phyloP scores from a whole-genome alignment of 2,888 invertebrate genomes.

The Aspidiotus destructor region DNA sequence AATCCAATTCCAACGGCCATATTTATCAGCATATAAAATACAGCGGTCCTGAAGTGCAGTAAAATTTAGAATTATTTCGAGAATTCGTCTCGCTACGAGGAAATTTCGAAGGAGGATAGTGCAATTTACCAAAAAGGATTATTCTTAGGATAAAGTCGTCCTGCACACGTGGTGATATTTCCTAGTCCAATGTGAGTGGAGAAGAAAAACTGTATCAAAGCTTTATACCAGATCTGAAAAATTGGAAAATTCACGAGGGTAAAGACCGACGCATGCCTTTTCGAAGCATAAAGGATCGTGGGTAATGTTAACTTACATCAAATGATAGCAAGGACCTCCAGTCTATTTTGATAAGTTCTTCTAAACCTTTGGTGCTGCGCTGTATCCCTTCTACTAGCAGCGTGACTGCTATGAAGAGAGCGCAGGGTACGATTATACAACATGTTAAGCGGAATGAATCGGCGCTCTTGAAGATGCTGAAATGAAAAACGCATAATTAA shows the following conservation, averaged over 20 bases:
- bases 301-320: conserved; percentile 39
- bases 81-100: neutral
- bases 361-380: conserved; percentile 39
- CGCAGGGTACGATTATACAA: conserved; percentile 42
- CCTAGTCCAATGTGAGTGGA: conserved; percentile 57
- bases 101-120: neutral
- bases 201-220: conserved; percentile 53
- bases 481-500: conserved; percentile 31
- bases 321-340: conserved; percentile 42
- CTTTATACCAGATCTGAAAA: conserved; percentile 53
- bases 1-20: conserved; percentile 51
- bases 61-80: too few species aligned
- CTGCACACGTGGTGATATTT: conserved; percentile 54
- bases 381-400: conserved; percentile 41
- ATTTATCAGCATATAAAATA: conserved; percentile 49
- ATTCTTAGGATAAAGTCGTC: conserved; percentile 53
- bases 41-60: conserved; percentile 47
- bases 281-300: neutral
- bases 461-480: conserved; percentile 45
- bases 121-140: conserved; percentile 53
- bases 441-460: conserved; percentile 47
- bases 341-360: conserved; percentile 38
- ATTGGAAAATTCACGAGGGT: conserved; percentile 20
- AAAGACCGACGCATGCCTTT: neutral
- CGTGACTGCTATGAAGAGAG: conserved; percentile 43